Base-by-base conservation (phyloP, 2,797 vertebrate species). In the Halcyon badia region DNA sequence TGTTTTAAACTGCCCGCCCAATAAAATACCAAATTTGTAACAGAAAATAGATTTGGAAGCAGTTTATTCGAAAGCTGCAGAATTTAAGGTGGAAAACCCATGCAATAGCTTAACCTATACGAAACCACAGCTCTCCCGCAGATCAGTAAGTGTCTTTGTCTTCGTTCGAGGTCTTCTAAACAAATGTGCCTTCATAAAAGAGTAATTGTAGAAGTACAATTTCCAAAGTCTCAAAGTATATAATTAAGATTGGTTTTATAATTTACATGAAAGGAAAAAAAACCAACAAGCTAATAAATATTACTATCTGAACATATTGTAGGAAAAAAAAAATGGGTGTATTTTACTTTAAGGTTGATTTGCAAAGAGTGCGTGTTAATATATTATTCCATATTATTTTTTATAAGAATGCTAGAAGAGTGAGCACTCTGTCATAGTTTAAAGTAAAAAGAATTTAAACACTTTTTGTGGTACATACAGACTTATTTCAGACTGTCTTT, bases 21-120 rank as follows among this genome's bases (percentile, higher is more conserved):
- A 70, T 89, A 80, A 96, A 93, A 81, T 80, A 80, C 39, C 56
- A 66, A 79, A 89, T 89, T 90, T 1, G 1, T 93, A 84, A 35
- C 39, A 93, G 80, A 79, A 95, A 79, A 89, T 77, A 79, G 8
- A 77, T 87, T 86, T 86, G 66, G 73, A 88, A 94, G 48, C 44
- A 66, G 51, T 90, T 91, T 60, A 58, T 86, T 90, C 85, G 58
- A 82, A 96, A 22, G 86, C 73, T 93, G 54, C 57, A 69, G 76
- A 75, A 86, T 65, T 91, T 82, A 69, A 65, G 70, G 60, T 76
- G 73, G 81, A 93, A 93, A 88, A 84, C 37, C 24, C 54, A 56
- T 31, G 61, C 65, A 73, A 3, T 84, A 75, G 75, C 70, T 56
- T 37, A 71, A 31, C 72, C 62, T 83, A 78, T 69, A 70, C 28